These are phyloP conservation scores for Propithecus coquereli DNA, from an alignment of 2,113 vertebrate genomes.

Conservation along the genomic window DNA sequence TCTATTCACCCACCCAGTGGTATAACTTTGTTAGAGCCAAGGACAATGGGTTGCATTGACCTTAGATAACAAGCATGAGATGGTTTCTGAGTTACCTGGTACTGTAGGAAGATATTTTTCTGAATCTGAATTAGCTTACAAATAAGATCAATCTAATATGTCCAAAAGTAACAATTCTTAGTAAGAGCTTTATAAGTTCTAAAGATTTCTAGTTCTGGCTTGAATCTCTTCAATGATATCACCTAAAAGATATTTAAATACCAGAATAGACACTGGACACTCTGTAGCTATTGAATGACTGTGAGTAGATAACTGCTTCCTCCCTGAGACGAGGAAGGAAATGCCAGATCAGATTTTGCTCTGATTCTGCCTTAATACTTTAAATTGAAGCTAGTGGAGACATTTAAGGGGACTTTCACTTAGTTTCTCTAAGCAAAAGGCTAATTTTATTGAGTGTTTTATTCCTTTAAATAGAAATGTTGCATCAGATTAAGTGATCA, in stretches of 20 bases:
- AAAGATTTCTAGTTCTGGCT: neutral
- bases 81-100: neutral
- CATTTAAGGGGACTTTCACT: neutral
- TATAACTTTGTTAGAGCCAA: neutral
- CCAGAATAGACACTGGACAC: neutral
- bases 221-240: neutral
- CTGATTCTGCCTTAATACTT: neutral
- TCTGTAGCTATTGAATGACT: neutral
- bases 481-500: neutral
- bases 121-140: neutral
- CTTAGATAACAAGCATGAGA: neutral
- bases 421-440: neutral
- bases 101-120: neutral
- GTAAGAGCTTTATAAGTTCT: neutral
- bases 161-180: neutral
- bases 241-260: neutral
- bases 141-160: neutral
- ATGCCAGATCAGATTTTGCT: neutral
- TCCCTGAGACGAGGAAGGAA: neutral
- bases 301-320: neutral
- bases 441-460: neutral
- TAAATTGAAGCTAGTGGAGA: neutral
- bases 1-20: neutral
- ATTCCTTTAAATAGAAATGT: slow-evolving; percentile 18
- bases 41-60: neutral